Conservation (phyloP, 2,113 vertebrate genomes). For the Piaya cayana region DNA sequence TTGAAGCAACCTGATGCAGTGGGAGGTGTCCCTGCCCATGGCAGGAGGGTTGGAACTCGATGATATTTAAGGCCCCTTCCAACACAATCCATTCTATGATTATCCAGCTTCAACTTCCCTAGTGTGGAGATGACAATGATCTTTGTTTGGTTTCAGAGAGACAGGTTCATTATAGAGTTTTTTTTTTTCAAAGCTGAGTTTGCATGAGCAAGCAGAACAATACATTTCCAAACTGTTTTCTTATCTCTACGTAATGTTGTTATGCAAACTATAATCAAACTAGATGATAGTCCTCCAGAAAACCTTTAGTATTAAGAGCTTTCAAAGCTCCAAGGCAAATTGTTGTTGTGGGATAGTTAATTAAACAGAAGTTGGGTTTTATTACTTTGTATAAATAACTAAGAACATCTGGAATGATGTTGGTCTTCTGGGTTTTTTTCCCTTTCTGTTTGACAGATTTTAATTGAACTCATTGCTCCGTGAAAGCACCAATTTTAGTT, state of each 20-base stretch:
- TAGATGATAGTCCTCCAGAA: not conserved
- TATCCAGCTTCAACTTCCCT: not conserved
- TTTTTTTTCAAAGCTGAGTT: not conserved
- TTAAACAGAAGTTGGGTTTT: conserved; percentile 19
- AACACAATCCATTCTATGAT: no score
- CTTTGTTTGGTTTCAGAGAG: not conserved
- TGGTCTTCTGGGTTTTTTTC: not conserved
- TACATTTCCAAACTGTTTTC: not conserved
- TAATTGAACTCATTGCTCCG: not conserved
- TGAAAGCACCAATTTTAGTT: not conserved
- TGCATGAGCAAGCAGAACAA: not conserved
- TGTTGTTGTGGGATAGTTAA: not conserved
- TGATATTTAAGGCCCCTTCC: no score
- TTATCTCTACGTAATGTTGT: not conserved
- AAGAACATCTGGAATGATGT: not conserved
- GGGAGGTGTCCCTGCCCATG: no score
- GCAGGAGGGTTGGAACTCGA: no score
- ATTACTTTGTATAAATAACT: not conserved
- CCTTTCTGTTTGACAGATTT: not conserved
- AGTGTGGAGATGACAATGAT: not conserved
- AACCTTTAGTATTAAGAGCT: not conserved
- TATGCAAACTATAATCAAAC: conserved; percentile 29
- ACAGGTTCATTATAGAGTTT: not conserved
- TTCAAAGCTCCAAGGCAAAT: not conserved
- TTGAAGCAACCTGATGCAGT: no score